Conservation (phyloP, 2,113 vertebrate species). For the Psilopsiagon aurifrons region DNA sequence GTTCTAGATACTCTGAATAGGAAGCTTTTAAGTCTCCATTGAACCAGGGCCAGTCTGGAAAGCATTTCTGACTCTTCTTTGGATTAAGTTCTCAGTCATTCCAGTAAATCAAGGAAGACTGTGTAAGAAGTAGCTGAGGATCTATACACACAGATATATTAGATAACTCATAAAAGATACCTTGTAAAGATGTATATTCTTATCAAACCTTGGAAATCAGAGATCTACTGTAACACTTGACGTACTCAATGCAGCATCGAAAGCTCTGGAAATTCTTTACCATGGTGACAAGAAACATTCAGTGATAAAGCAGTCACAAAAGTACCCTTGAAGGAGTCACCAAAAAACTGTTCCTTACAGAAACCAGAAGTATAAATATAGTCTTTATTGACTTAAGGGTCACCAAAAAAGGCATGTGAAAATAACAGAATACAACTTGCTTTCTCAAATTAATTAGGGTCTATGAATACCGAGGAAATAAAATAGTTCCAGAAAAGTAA, state of each 20-base stretch:
- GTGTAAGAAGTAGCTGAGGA: neutral
- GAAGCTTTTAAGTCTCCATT: neutral
- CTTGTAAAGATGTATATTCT: neutral
- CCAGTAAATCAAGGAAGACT: neutral
- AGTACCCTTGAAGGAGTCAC: neutral
- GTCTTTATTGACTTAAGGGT: neutral
- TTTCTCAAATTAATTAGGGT: neutral
- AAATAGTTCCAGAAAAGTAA: neutral
- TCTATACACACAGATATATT: neutral
- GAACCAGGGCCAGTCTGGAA: neutral
- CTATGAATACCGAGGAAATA: neutral
- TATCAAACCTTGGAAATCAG: neutral
- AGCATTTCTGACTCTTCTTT: neutral
- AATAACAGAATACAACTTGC: neutral
- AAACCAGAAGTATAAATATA: neutral
- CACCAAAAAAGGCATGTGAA: neutral
- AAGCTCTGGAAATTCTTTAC: neutral
- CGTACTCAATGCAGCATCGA: neutral
- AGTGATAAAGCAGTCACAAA: neutral
- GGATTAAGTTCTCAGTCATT: neutral
- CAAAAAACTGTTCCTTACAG: neutral
- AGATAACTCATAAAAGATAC: neutral
- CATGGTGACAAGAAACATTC: neutral
- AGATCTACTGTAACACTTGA: neutral
- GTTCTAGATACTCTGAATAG: neutral